Base-by-base conservation (phyloP, 2,888 invertebrate species). In the Acanthosepion esculentum region DNA sequence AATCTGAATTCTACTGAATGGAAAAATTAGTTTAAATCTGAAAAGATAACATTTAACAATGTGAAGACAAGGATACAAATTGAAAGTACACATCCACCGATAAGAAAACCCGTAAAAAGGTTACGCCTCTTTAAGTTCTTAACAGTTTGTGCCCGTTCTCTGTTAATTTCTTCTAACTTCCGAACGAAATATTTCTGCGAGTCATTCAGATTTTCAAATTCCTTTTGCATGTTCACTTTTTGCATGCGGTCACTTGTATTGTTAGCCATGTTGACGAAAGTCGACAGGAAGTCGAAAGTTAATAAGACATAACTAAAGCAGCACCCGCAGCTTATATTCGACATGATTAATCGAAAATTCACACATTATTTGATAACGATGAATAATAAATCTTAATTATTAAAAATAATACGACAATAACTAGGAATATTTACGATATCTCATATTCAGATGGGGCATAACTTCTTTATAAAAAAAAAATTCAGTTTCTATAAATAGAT, bases 181-280 rank as follows among this genome's bases (percentile, higher is more conserved):
- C 98, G 98, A 98, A 99, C 98, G 97, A 98, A 99, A 97, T 98
- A 98, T 95, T 98, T 97, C 96, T 99, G 98, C 0, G 98, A 98
- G 94, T 97, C 96, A 53, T 96, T 96, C 48, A 97, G 96, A 94
- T 97, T 96, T 59, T 95, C 95, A 94, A 96, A 96, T 95, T 97
- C 97, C 95, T 97, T 97, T 48, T 95, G 94, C 95, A 97, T 96
- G 96, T 98, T 98, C 59, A 98, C 97, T 97, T 98, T 98, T 64
- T 98, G 98, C 98, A 98, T 98, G 98, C 98, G 95, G 33, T 78
- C 78, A n/a, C 78, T n/a, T 94, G 95, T 96, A 50, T 94, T 94
- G 94, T 95, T 96, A 94, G 96, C 96, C 96, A 96, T 96, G 96
- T 95, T 96, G 78, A 15, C 1, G 78, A n/a, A 33, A n/a, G 78